Conservation (phyloP, 2,888 invertebrate genomes). For the Eupelmus urozonus region DNA sequence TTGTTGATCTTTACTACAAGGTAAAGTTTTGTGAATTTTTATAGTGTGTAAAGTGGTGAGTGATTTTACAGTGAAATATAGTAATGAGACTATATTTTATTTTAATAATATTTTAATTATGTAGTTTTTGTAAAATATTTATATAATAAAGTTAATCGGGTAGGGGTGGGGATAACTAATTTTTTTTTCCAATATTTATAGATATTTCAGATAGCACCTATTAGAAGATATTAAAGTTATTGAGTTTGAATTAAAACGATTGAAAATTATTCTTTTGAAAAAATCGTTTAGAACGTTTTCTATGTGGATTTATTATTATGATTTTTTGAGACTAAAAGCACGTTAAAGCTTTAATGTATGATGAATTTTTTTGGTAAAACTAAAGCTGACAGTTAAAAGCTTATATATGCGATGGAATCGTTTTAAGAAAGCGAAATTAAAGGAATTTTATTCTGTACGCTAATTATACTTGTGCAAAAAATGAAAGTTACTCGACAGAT, state of each 20-base stretch:
- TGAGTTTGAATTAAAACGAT: neutral
- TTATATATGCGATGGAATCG: too few species aligned
- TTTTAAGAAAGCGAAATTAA: too few species aligned
- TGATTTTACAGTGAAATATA: constrained; percentile 24
- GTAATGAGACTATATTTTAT: constrained; percentile 7
- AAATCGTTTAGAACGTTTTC: too few species aligned
- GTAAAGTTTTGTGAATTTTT: constrained; percentile 13
- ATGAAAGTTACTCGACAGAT: too few species aligned
- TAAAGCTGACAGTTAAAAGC: too few species aligned
- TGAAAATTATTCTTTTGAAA: too few species aligned
- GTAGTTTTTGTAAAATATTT: constrained; percentile 7
- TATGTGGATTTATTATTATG: too few species aligned
- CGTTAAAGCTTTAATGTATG: too few species aligned
- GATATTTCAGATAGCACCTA: constrained; percentile 33
- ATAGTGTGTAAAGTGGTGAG: constrained; percentile 32
- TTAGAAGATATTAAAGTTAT: neutral
- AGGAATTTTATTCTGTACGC: too few species aligned
- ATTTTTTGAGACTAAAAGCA: too few species aligned
- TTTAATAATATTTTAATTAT: neutral
- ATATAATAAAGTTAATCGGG: constrained; percentile 11
- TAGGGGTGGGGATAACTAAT: constrained; percentile 25
- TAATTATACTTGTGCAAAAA: too few species aligned
- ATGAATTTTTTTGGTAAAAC: too few species aligned
- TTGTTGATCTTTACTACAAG: neutral
- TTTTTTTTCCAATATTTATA: constrained; percentile 33